These are phyloP conservation scores for Drosophila mettleri DNA, from an alignment of 2,888 invertebrate genomes.

Conservation along the genomic window DNA sequence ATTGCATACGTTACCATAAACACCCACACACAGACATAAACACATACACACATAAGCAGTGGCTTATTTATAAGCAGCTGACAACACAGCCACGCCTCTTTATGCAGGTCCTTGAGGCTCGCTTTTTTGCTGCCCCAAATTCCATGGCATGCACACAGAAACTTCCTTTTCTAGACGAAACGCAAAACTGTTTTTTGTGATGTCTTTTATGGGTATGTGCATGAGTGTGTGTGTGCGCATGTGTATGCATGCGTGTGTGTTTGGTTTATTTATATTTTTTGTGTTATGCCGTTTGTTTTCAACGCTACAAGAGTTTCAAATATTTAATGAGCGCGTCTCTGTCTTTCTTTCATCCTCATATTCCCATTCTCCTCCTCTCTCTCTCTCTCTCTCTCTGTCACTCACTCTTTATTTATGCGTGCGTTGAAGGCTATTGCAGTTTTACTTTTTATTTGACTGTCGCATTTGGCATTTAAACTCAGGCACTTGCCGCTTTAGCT, in stretches of 20 bases:
- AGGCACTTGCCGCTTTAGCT: constrained; percentile 44
- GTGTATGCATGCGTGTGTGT: constrained; percentile 6
- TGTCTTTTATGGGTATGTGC: constrained; percentile 22
- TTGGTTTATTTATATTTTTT: constrained; percentile 30
- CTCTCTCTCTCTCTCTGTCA: background rate
- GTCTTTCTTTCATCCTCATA: background rate
- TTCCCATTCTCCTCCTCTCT: background rate
- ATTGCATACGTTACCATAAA: constrained; percentile 66
- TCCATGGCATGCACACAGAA: constrained; percentile 48
- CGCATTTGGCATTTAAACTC: constrained; percentile 49
- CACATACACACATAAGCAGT: constrained; percentile 15
- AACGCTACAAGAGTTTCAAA: constrained; percentile 60
- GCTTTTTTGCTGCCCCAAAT: constrained; percentile 48
- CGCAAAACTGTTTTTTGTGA: constrained; percentile 42
- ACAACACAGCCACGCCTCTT: constrained; percentile 46
- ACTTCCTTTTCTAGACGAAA: constrained; percentile 57
- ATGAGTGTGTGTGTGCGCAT: background rate
- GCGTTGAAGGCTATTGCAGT: constrained; percentile 57
- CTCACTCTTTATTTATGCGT: constrained; percentile 14
- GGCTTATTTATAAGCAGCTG: constrained; percentile 61
- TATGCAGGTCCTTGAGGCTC: constrained; percentile 51
- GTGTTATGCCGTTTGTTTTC: constrained; percentile 38
- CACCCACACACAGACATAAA: constrained; percentile 16
- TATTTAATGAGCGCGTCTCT: constrained; percentile 59
- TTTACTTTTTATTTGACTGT: constrained; percentile 33